These are phyloP conservation scores for Tetranychus truncatus DNA, from an alignment of 2,888 invertebrate genomes.

Conservation along the genomic window DNA sequence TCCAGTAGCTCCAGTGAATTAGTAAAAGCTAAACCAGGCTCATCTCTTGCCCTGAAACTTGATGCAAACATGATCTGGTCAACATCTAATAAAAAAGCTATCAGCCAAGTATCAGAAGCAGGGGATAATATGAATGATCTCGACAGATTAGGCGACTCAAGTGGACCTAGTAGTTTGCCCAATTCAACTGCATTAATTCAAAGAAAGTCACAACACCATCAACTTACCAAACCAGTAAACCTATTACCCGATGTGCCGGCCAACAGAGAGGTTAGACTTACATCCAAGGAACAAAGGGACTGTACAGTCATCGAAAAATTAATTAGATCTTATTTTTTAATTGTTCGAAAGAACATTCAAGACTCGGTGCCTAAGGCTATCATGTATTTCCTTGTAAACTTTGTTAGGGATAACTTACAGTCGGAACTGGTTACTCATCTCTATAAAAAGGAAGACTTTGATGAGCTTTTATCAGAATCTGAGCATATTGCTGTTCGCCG, in stretches of 20 bases:
- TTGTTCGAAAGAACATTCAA: slow-evolving; percentile 94
- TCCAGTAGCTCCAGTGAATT: neutral
- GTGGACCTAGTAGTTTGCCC: slow-evolving; percentile 12
- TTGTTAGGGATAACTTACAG: slow-evolving; percentile 90
- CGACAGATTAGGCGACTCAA: slow-evolving; percentile 20
- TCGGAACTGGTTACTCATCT: slow-evolving; percentile 94
- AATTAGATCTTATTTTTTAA: slow-evolving; percentile 95
- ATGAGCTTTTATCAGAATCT: slow-evolving; percentile 79
- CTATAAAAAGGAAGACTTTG: slow-evolving; percentile 87
- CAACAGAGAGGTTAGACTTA: slow-evolving; percentile 44
- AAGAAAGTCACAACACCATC: neutral
- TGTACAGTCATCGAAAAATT: slow-evolving; percentile 92
- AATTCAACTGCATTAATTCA: slow-evolving; percentile 32
- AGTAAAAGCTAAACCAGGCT: neutral
- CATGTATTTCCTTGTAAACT: slow-evolving; percentile 99
- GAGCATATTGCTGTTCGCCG: slow-evolving; percentile 89
- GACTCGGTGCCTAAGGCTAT: slow-evolving; percentile 97
- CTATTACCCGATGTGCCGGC: slow-evolving; percentile 59
- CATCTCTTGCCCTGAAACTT: neutral
- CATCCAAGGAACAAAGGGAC: slow-evolving; percentile 78
- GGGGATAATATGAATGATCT: neutral
- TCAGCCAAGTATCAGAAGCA: neutral
- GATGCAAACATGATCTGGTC: slow-evolving; percentile 4
- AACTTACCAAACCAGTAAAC: slow-evolving; percentile 64
- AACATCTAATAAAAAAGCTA: slow-evolving; percentile 5